Percentiles rank a stretch among this genome's conserved stretches.
Conservation (phyloP, 2,888 invertebrate genomes). For the Polydesmus complanatus region DNA sequence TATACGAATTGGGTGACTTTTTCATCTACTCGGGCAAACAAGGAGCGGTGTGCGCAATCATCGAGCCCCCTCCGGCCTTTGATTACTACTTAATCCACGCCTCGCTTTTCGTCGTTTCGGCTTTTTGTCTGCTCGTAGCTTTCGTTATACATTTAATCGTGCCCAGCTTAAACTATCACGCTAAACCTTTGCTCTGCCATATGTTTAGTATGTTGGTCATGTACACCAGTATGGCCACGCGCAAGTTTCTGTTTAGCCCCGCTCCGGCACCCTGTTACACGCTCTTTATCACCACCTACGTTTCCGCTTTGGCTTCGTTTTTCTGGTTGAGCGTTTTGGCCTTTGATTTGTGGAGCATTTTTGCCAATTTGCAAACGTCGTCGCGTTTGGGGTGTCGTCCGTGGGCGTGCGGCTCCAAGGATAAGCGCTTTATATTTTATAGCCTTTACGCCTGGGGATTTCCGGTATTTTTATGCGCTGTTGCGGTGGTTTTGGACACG, state of each 20-base stretch:
- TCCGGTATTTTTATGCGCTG: not conserved
- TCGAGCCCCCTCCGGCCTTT: not conserved
- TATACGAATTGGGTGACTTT: constrained; percentile 2
- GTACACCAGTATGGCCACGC: constrained; percentile 8
- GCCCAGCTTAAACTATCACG: constrained; percentile 15
- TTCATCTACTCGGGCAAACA: not conserved
- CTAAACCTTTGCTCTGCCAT: constrained; percentile 15
- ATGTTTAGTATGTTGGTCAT: constrained; percentile 13
- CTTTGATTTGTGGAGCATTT: constrained; percentile 64
- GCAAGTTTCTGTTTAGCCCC: constrained; percentile 1
- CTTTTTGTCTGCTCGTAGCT: constrained; percentile 8
- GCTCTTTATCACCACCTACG: constrained; percentile 52
- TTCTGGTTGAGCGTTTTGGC: constrained; percentile 91
- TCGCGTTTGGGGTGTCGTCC: not conserved
- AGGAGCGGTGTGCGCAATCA: not conserved
- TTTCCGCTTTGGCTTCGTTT: constrained; percentile 76
- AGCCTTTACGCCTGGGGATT: constrained; percentile 7
- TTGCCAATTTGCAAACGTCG: constrained; percentile 9
- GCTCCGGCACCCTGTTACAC: constrained; percentile 2
- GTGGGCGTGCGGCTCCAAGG: not conserved
- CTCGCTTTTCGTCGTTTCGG: constrained; percentile 3
- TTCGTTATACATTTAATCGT: constrained; percentile 12
- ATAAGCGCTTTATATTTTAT: not conserved
- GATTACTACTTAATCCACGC: not conserved
- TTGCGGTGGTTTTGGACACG: constrained; percentile 3